Evolutionary conservation across 2,113 vertebrate genomes (phyloP), one percentile per base, ranked within the genome.

Genomic region (Amazona guildingii): DNA sequence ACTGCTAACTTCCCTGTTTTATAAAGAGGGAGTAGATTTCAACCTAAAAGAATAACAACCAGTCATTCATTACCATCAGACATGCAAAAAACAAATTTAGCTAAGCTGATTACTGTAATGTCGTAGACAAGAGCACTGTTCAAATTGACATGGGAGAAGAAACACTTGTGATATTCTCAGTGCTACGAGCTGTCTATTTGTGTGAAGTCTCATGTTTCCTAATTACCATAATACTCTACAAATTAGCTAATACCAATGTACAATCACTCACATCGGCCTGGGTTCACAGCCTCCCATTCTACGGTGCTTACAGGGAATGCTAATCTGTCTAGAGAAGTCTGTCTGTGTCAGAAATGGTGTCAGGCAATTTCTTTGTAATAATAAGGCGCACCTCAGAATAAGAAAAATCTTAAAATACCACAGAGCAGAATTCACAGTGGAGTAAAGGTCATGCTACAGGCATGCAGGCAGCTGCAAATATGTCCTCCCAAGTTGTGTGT

Each of bases 81-180:
- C 94, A 93, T 43, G 81, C 91, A 95, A 97, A 95, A 97, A 97
- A 96, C 90, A 97, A 96, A 95, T 96, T 96, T 96, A 95, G 64
- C 91, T 96, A 96, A 98, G 91, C 97, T 93, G 95, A 97, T 97
- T 97, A 97, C 75, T 74, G 67, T 73, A 93, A 97, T 72, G 81
- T 79, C 86, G 85, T 94, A 97, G 96, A 95, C 95, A 79, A 95
- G 75, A 97, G 92, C 94, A 74, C 88, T 88, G 63, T 72, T 96
- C 86, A 94, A 94, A 97, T 92, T 94, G 92, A 96, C 93, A 95
- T 37, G 81, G 78, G 91, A 97, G 81, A 86, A 86, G 86, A 84
- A 95, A 94, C 0, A 21, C 69, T 95, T 97, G 95, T 97, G 95
- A 97, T 97, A 87, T 54, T 72, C 83, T 95, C 57, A 55, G 84